These are phyloP conservation scores for Phrynocephalus forsythii DNA, from an alignment of 2,797 vertebrate genomes.

Conservation along the genomic window DNA sequence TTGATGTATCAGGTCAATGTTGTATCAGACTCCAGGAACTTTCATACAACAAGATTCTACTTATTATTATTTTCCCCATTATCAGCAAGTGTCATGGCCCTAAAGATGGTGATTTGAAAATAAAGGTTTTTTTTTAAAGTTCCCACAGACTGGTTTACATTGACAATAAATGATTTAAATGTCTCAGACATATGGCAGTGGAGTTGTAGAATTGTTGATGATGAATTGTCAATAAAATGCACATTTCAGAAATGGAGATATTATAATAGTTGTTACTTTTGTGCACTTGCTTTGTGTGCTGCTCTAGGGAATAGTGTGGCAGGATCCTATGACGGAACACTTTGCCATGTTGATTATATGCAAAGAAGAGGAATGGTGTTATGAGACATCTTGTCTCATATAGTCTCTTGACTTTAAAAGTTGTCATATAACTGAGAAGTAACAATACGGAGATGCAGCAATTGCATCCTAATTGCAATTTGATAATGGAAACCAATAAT, in stretches of 20 bases:
- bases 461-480: neutral
- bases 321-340: neutral
- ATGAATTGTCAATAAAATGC: neutral
- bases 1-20: neutral
- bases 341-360: neutral
- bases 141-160: neutral
- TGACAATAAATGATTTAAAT: slow-evolving; percentile 7
- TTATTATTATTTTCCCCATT: neutral
- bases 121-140: neutral
- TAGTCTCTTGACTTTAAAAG: neutral
- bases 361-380: neutral
- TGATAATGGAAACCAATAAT: neutral
- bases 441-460: neutral
- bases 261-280: neutral
- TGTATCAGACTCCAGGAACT: neutral
- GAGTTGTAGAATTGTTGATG: neutral
- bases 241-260: neutral
- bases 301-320: neutral
- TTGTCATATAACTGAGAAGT: neutral
- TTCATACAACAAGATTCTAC: neutral
- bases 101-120: neutral
- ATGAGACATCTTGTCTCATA: neutral
- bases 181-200: neutral
- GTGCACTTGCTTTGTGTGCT: neutral
- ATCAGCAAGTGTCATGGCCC: neutral